Conservation (phyloP, 2,888 invertebrate genomes). For the Cylindroiulus punctatus region DNA sequence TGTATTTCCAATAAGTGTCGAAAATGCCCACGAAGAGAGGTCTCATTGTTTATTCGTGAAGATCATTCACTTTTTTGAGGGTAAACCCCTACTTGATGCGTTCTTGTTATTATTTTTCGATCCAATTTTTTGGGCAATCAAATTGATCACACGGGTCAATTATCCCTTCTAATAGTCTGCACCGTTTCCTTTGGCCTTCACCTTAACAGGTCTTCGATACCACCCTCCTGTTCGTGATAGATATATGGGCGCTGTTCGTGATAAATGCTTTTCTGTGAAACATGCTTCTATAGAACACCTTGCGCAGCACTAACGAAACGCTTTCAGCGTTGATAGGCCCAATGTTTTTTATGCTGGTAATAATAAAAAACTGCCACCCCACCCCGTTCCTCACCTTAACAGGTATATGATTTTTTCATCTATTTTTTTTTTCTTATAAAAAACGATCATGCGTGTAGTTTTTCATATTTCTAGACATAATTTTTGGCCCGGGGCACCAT, state of each 20-base stretch:
- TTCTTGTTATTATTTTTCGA: slow-evolving; percentile 36
- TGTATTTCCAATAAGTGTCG: neutral
- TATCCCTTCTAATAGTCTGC: slow-evolving; percentile 51
- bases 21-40: neutral
- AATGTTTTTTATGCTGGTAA: slow-evolving; percentile 6
- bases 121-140: slow-evolving; percentile 41
- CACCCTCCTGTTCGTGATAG: neutral
- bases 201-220: slow-evolving; percentile 43
- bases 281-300: neutral
- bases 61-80: slow-evolving; percentile 12
- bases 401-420: neutral
- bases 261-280: neutral
- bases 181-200: slow-evolving; percentile 51
- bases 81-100: neutral
- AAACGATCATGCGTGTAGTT: neutral
- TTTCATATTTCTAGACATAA: slow-evolving; percentile 26
- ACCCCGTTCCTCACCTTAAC: slow-evolving; percentile 31
- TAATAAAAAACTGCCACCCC: slow-evolving; percentile 6
- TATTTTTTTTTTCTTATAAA: slow-evolving; percentile 4
- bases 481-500: neutral
- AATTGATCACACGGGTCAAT: slow-evolving; percentile 49
- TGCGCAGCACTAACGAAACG: neutral
- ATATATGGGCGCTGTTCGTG: slow-evolving; percentile 21
- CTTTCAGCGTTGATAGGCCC: neutral
- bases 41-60: neutral